Evolutionary conservation across 2,888 invertebrate genomes (phyloP).

Genomic region (Orthosia gracilis): DNA sequence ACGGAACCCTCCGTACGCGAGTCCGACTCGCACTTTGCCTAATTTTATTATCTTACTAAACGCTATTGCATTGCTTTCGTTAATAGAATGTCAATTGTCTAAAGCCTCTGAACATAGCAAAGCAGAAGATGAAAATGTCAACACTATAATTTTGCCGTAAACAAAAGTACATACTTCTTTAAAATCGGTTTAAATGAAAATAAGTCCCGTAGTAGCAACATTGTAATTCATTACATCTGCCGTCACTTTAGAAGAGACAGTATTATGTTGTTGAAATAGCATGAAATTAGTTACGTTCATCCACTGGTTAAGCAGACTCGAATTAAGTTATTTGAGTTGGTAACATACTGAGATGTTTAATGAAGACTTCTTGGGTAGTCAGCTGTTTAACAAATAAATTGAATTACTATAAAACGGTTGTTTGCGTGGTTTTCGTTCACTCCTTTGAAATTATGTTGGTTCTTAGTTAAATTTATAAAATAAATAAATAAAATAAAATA

Average conservation of each 20-base stretch:
- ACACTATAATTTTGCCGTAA: no score
- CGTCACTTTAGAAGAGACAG: conserved; percentile 1
- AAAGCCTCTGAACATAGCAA: no score
- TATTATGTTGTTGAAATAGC: conserved; percentile 21
- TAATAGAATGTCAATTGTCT: no score
- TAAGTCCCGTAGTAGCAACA: conserved; percentile 20
- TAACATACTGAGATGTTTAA: neutral
- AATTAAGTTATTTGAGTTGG: conserved; percentile 31
- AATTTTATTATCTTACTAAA: no score
- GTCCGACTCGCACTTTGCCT: no score
- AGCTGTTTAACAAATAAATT: neutral
- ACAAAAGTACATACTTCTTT: no score
- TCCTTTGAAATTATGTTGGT: neutral
- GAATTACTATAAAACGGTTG: no score
- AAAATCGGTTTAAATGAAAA: neutral
- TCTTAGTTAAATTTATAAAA: no score
- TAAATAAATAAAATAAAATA: no score
- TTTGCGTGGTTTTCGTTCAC: neutral
- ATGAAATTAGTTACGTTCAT: conserved; percentile 40
- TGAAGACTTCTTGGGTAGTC: neutral
- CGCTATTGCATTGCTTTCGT: no score
- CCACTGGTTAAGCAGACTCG: conserved; percentile 3
- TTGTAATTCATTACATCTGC: conserved; percentile 14
- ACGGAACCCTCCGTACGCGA: no score
- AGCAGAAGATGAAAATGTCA: no score